Evolutionary conservation across 2,888 invertebrate species (phyloP).

Genomic region (Chalcosyrphus nemorum): DNA sequence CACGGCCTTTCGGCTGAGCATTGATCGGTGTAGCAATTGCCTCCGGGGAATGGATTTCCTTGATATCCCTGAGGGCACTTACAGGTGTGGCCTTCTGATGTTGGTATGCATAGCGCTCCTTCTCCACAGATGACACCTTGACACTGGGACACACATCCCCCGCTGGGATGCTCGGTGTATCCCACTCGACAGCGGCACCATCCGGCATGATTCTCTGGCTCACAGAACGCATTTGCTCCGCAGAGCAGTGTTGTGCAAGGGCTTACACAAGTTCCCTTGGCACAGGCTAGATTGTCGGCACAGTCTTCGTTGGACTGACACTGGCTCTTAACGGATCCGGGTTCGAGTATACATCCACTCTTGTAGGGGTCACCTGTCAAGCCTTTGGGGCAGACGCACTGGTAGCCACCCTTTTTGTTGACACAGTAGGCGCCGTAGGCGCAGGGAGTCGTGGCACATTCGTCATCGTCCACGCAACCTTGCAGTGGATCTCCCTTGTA

Average conservation of each 20-base stretch:
- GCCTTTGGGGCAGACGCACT: constrained; percentile 92
- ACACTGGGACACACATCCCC: constrained; percentile 90
- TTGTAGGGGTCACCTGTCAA: constrained; percentile 93
- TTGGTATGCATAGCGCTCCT: constrained; percentile 93
- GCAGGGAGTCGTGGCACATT: constrained; percentile 92
- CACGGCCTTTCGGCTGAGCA: constrained; percentile 91
- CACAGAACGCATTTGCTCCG: constrained; percentile 92
- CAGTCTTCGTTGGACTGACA: constrained; percentile 90
- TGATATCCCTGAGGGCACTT: constrained; percentile 93
- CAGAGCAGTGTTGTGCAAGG: constrained; percentile 91
- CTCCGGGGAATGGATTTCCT: constrained; percentile 96
- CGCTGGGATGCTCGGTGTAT: constrained; percentile 89
- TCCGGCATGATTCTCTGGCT: constrained; percentile 93
- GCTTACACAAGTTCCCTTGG: constrained; percentile 90
- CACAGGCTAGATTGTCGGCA: constrained; percentile 90
- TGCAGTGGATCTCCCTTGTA: constrained; percentile 93
- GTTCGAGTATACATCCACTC: constrained; percentile 88
- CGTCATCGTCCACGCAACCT: constrained; percentile 93
- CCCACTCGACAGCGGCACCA: constrained; percentile 94
- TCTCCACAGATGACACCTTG: constrained; percentile 87
- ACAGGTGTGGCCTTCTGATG: constrained; percentile 92
- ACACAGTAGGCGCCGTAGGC: constrained; percentile 94
- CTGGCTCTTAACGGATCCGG: constrained; percentile 84
- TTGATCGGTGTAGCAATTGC: constrained; percentile 90
- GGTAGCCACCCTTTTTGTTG: constrained; percentile 92